A percentile compares a stretch with the other conserved stretches of the same genome.
Evolutionary conservation across 2,113 vertebrate genomes (phyloP).

Genomic region (Cavia porcellus): DNA sequence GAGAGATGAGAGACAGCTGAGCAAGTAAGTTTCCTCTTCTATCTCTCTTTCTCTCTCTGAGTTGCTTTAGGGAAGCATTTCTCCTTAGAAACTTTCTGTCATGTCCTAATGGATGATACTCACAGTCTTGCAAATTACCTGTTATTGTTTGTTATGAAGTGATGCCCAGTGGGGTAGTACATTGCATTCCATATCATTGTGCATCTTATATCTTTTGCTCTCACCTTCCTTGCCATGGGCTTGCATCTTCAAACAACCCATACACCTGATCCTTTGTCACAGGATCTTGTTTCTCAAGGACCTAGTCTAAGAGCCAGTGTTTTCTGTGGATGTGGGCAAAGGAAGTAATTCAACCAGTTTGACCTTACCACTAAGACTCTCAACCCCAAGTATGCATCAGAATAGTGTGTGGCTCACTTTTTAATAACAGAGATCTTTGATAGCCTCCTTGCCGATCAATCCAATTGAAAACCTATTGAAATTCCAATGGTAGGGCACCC

Average conservation of each 20-base stretch:
- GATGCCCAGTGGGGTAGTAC: neutral
- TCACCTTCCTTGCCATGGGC: neutral
- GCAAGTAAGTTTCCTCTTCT: neutral
- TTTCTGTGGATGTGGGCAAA: neutral
- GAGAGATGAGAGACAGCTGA: neutral
- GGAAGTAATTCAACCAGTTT: neutral
- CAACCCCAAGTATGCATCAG: neutral
- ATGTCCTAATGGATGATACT: neutral
- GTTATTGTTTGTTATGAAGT: neutral
- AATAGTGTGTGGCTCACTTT: neutral
- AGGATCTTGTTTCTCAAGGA: neutral
- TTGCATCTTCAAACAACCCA: neutral
- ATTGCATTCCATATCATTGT: neutral
- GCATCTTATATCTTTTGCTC: neutral
- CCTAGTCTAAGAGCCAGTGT: neutral
- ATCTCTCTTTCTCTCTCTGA: neutral
- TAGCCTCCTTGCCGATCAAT: neutral
- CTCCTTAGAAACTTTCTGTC: neutral
- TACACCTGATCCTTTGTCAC: neutral
- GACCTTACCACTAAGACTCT: neutral
- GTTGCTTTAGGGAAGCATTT: neutral
- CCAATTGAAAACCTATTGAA: neutral
- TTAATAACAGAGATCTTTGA: neutral
- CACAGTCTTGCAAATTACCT: neutral
- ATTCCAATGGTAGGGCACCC: neutral